Base-by-base conservation (phyloP, 2,888 invertebrate species). In the Orchesellides sinensis region DNA sequence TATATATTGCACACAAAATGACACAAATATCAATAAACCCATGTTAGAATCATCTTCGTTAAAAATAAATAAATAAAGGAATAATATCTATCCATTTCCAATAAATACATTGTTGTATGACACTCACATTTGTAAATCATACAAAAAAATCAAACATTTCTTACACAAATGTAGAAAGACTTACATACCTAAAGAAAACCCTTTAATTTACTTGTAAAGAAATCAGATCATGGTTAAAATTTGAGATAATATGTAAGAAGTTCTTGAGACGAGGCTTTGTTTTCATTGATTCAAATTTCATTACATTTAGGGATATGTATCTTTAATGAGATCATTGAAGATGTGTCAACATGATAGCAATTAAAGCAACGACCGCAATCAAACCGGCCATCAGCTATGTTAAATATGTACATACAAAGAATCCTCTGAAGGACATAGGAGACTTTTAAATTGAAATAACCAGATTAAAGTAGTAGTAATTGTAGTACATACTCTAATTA, bases 181-280 rank as follows among this genome's bases (percentile, higher is more conserved):
- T 14, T 14, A 8, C 40, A 40, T 14, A 40, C 40, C 10, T 2
- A 10, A 40, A 6, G 32, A 32, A 32, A 32, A 40, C n/a, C 10
- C 40, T 40, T 40, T 1, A 40, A 40, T 40, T 40, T 40, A 40
- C 40, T n/a, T n/a, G n/a, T n/a, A n/a, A n/a, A n/a, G 14, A 66
- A 77, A 77, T 68, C 25, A 59, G 77, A 68, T 77, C 77, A 77
- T 56, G 77, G 77, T 21, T 68, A 68, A 66, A 77, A 54, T 68
- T 77, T 68, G 68, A 77, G 77, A 77, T 59, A n/a, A n/a, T n/a
- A n/a, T n/a, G 17, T 8, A 59, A 47, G 66, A 59, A 68, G 77
- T 68, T n/a, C n/a, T n/a, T n/a, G n/a, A n/a, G n/a, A n/a, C n/a
- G n/a, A n/a, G n/a, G n/a, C n/a, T n/a, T n/a, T n/a, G n/a, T n/a